These are phyloP conservation scores for Hypotaenidia okinawae DNA, from an alignment of 2,797 vertebrate genomes.

Conservation along the genomic window DNA sequence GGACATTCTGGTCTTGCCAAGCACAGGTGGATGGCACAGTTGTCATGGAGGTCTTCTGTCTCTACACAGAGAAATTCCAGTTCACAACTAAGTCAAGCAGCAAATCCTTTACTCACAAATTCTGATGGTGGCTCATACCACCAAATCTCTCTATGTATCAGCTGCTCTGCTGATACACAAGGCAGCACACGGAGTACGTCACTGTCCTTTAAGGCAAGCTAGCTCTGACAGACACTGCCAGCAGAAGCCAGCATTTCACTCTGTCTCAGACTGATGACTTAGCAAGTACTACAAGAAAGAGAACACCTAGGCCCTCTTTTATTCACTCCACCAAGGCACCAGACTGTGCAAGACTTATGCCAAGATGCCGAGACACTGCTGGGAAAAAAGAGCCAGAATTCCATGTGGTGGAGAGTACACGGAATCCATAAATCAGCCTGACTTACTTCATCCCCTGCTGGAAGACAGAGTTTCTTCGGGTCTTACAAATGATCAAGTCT, in stretches of 20 bases:
- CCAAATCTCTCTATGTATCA: neutral
- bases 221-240: neutral
- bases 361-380: neutral
- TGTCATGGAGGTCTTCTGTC: neutral
- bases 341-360: neutral
- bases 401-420: neutral
- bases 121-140: neutral
- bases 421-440: neutral
- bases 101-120: neutral
- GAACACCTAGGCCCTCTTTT: neutral
- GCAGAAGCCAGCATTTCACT: neutral
- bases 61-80: neutral
- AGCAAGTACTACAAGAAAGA: slow-evolving; percentile 28
- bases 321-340: neutral
- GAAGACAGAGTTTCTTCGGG: slow-evolving; percentile 94
- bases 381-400: neutral
- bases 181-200: neutral
- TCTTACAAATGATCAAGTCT: slow-evolving; percentile 97
- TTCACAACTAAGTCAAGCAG: neutral
- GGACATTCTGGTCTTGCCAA: neutral
- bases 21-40: neutral
- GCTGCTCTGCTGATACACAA: neutral
- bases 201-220: neutral
- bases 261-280: neutral
- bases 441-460: slow-evolving; percentile 98